Percentiles rank a stretch among this genome's conserved stretches.
These are phyloP conservation scores for Amphimallon solstitiale DNA, from an alignment of 2,888 invertebrate genomes.

Conservation along the genomic window DNA sequence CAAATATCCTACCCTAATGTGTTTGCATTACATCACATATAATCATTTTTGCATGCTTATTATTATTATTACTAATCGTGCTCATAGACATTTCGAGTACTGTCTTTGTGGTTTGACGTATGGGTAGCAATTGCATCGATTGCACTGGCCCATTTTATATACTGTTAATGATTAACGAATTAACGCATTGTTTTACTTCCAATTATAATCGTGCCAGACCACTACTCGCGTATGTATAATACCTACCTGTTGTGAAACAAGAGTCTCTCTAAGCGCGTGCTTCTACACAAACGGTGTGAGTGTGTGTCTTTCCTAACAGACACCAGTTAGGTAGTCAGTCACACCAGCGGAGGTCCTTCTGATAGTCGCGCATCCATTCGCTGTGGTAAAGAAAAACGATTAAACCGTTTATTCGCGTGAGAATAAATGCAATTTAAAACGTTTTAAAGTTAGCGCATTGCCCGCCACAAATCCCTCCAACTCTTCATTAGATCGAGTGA, in stretches of 20 bases:
- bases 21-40: too few relatives aligned
- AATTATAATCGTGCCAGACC: constrained; percentile 4
- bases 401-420: constrained; percentile 24
- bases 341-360: constrained; percentile 8
- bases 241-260: constrained; percentile 5
- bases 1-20: too few relatives aligned
- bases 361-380: neutral
- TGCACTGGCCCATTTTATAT: too few relatives aligned
- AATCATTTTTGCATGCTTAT: too few relatives aligned
- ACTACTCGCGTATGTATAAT: neutral
- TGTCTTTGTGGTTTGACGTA: too few relatives aligned
- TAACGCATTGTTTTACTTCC: neutral
- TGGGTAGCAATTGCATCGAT: too few relatives aligned
- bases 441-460: neutral
- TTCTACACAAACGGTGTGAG: neutral
- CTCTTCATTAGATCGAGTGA: neutral
- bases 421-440: constrained; percentile 27
- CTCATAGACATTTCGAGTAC: too few relatives aligned
- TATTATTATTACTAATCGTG: too few relatives aligned
- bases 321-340: neutral
- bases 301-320: neutral
- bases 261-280: neutral
- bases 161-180: too few relatives aligned
- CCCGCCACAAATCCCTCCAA: neutral
- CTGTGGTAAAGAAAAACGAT: neutral